phyloP scores from a whole-genome alignment of 1,140 invertebrate species.

The Drosophila carrolli region DNA sequence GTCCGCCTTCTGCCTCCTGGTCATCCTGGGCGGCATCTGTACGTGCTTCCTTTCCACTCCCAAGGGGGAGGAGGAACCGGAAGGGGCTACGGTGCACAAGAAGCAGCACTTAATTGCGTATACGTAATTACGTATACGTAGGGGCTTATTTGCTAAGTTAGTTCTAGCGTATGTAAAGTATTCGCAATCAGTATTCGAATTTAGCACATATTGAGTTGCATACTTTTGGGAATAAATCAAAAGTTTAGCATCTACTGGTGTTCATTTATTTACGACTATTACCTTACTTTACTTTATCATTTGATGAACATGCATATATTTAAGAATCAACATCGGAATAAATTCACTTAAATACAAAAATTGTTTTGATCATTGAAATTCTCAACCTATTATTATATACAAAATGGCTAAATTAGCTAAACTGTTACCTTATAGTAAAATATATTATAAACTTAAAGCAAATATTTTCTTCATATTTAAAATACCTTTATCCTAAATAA shows the following conservation, averaged over 20 bases:
- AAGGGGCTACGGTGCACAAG: not conserved
- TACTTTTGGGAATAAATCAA: conserved; percentile 23
- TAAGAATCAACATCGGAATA: no score
- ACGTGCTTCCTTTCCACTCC: conserved; percentile 65
- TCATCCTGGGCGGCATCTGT: conserved; percentile 71
- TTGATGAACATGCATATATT: not conserved
- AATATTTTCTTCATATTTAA: no score
- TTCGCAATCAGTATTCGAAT: conserved; percentile 42
- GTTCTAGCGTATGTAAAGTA: conserved; percentile 40
- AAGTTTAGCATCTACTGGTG: not conserved
- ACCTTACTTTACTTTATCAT: not conserved
- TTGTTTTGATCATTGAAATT: no score
- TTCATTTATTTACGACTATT: not conserved
- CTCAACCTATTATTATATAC: no score
- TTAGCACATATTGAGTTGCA: conserved; percentile 26
- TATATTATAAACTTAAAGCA: no score
- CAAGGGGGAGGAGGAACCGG: not conserved
- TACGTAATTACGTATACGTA: conserved; percentile 14
- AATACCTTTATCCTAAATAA: no score
- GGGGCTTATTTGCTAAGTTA: not conserved
- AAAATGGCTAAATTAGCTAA: no score
- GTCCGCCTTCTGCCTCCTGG: conserved; percentile 69
- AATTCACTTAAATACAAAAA: no score
- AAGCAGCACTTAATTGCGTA: conserved; percentile 10
- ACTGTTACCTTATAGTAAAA: no score